These are phyloP conservation scores for Scomber japonicus DNA, from an alignment of 2,113 vertebrate genomes.

Conservation along the genomic window DNA sequence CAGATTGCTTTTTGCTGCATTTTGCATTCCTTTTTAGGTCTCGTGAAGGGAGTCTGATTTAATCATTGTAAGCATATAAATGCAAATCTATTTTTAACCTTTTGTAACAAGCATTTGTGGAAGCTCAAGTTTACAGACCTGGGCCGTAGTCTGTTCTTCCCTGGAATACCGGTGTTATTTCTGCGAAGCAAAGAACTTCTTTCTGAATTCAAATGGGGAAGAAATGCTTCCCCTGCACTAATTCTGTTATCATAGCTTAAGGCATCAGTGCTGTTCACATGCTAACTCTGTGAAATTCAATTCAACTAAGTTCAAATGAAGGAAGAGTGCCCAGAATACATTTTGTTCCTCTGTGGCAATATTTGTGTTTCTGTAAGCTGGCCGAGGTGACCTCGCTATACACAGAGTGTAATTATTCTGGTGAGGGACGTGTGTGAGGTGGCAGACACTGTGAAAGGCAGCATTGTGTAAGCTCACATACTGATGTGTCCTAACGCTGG, in stretches of 20 bases:
- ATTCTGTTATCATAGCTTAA: conserved; percentile 84
- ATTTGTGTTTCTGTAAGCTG: conserved; percentile 84
- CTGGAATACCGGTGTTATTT: conserved; percentile 73
- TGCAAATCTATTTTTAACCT: conserved; percentile 69
- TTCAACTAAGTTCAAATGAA: conserved; percentile 79
- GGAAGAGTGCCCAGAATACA: conserved; percentile 76
- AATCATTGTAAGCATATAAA: conserved; percentile 67
- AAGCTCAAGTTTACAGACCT: conserved; percentile 59
- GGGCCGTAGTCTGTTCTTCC: conserved; percentile 54
- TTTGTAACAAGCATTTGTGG: conserved; percentile 64
- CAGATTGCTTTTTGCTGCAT: conserved; percentile 46
- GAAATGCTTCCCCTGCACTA: conserved; percentile 79
- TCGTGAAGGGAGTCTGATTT: conserved; percentile 62
- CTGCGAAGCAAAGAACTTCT: conserved; percentile 68
- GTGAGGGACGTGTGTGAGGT: conserved; percentile 78
- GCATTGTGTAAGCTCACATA: conserved; percentile 82
- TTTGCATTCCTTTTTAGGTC: conserved; percentile 40
- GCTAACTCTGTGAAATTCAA: conserved; percentile 83
- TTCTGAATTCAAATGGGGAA: conserved; percentile 72
- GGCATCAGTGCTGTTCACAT: conserved; percentile 75
- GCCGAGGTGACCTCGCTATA: conserved; percentile 81
- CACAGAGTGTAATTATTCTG: conserved; percentile 85
- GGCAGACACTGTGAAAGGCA: conserved; percentile 81
- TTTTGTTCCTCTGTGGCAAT: conserved; percentile 86
- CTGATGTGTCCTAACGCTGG: conserved; percentile 75